Evolutionary conservation across 2,797 vertebrate species (phyloP), one percentile per base, ranked within the genome.

Genomic region (Myripristis murdjan): DNA sequence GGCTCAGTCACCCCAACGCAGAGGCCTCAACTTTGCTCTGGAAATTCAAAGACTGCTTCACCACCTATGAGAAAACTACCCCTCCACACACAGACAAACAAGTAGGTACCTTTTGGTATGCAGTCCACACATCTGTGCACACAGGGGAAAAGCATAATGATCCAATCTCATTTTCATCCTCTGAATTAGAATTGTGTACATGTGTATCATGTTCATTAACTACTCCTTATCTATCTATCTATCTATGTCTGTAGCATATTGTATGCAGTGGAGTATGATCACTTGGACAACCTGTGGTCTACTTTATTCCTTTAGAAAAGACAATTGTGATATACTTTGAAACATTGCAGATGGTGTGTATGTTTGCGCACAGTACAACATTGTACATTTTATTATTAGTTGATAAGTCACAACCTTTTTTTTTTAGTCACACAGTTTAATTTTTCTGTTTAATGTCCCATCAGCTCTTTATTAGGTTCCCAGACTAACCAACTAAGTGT

Each of bases 11-110:
- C 60, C 86, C 94, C 85, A 93, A 96, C 90, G 92, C 95, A 23
- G 93, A 97, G 87, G 91, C 91, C 74, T 95, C 96, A 66, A 95
- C 94, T 79, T 96, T 95, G 93, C 93, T 96, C 80, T 98, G 97
- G 97, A 98, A 96, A 91, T 94, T 97, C 77, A 95, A 96, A 91
- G 92, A 97, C 89, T 97, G 97, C 91, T 98, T 98, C 92, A 95
- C 96, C 86, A 88, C 92, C 93, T 89, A 92, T 89, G 95, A 96
- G 61, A 94, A 96, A 72, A 89, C 87, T 39, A 84, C 94, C 41
- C 85, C 73, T 59, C 64, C 92, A 73, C 92, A 90, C 76, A 70
- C 86, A 79, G 91, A 90, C 1, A 94, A 94, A 93, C 93, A 93
- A 93, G 97, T 97, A 93, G 37, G 86, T 71, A 33, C 39, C 28